Base-by-base conservation (phyloP, 1,140 invertebrate genomes). In the Zaprionus nigranus region DNA sequence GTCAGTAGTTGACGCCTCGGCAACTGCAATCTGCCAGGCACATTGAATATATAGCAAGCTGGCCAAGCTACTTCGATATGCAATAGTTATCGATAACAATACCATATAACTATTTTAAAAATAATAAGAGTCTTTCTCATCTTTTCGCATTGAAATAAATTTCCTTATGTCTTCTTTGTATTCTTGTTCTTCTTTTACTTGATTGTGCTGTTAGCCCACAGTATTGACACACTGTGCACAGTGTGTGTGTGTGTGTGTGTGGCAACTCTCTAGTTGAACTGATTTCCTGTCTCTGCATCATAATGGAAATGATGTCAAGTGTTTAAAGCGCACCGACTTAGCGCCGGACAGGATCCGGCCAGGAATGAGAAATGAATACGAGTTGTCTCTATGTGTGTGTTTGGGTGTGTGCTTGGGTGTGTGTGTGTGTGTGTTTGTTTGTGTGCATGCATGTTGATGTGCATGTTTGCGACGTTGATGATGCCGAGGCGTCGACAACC, bases 301-400 rank as follows among this genome's bases (percentile, higher is more conserved):
- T 69, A 70, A 75, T 75, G 66, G 38, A 75, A 70, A 75, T 46
- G 54, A 70, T 75, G 73, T 75, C 73, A 75, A 75, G 73, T 75
- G 73, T 24, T 71, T 49, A 75, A 75, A 71, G 60, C 43, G 40
- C 40, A n/a, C 7, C n/a, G 40, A 46, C 40, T 17, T 38, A 38
- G 36, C 40, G 46, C 20, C 20, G 46, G 3, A 51, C 57, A 59
- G 57, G 57, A 59, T 34, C 15, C 15, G 12, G 15, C 5, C 26
- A n/a, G 28, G 59, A 11, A 20, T n/a, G 26, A 56, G 36, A 40
- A 34, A 34, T 34, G 30, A 34, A 11, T 34, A 11, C 30, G 28
- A 34, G 30, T 34, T 30, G 7, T 30, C 28, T 11, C 30, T 30
- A 3, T 49, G 7, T 38, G 26, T 13, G 24, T 24, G 24, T 3